A percentile compares a stretch with the other conserved stretches of the same genome.
These are phyloP conservation scores for Lophius piscatorius DNA, from an alignment of 2,113 vertebrate genomes.

Conservation along the genomic window DNA sequence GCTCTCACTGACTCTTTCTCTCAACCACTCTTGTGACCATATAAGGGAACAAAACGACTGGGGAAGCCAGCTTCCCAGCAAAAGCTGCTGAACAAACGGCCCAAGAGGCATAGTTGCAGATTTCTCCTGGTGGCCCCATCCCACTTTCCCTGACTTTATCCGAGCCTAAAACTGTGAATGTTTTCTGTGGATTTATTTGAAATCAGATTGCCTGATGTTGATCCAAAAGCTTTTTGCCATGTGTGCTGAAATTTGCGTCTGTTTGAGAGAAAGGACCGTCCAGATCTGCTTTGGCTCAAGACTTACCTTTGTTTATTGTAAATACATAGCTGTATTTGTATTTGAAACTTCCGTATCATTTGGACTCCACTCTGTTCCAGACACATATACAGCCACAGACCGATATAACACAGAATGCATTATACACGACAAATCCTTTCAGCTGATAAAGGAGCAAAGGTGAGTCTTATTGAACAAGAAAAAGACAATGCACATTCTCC, in stretches of 20 bases:
- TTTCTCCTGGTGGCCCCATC: constrained; percentile 38
- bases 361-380: constrained; percentile 31
- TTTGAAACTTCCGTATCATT: constrained; percentile 56
- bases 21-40: constrained; percentile 80
- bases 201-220: background rate
- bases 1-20: constrained; percentile 48
- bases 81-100: constrained; percentile 54
- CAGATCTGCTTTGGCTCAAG: constrained; percentile 13
- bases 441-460: background rate
- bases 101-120: constrained; percentile 55
- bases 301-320: constrained; percentile 77
- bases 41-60: constrained; percentile 81
- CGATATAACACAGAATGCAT: no score
- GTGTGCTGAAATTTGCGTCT: constrained; percentile 5
- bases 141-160: constrained; percentile 25
- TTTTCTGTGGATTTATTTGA: constrained; percentile 50
- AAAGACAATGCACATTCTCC: constrained; percentile 7
- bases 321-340: constrained; percentile 68
- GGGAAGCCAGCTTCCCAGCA: constrained; percentile 58
- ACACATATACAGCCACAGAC: constrained; percentile 2
- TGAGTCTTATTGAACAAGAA: background rate
- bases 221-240: constrained; percentile 22
- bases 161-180: constrained; percentile 32
- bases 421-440: no score
- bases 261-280: constrained; percentile 11